Evolutionary conservation across 2,113 vertebrate species (phyloP), one percentile per base, ranked within the genome.

Genomic region (Campylorhamphus procurvoides): DNA sequence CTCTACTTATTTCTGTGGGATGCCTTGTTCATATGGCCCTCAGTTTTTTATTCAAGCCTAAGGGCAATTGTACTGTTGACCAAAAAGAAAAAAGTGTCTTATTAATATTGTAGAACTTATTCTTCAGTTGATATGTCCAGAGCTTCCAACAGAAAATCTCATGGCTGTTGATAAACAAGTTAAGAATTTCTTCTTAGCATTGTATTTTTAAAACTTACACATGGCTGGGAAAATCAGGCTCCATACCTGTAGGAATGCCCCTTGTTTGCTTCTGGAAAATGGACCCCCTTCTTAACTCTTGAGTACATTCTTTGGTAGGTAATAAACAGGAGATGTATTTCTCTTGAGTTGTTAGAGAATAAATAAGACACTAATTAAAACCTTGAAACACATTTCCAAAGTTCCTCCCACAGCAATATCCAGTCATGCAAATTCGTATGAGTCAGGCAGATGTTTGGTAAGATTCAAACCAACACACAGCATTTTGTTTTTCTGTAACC

Each of bases 281-380:
- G 18, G 22, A 31, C 9, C 19, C 7, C 31, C 80, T 90, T 92
- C 49, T 73, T 86, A 67, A 67, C 23, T 81, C 55, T 56, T 40
- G 39, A 85, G 18, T 52, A 56, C 10, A 6, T 84, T 84, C n/a
- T 81, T 66, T 86, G 31, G 14, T 72, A 58, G 59, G 12, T 58
- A 64, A 79, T 81, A 90, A 93, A 78, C 18, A 53, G 12, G 50
- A 50, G 18, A 53, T 86, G 14, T 62, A 42, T 74, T 87, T 91
- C 25, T 81, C 50, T 71, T 80, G n/a, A 37, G 14, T 73, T 77
- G 19, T 50, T 94, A 78, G 28, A 69, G 59, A 60, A 52, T 89
- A 66, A 90, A 62, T 73, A 58, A 80, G 80, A 44, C 18, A 39
- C 33, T 93, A 72, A 88, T 28, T 82, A 93, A 96, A 92, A 69